These are phyloP conservation scores for Cyclopterus lumpus DNA, from an alignment of 2,797 vertebrate species.

Conservation along the genomic window DNA sequence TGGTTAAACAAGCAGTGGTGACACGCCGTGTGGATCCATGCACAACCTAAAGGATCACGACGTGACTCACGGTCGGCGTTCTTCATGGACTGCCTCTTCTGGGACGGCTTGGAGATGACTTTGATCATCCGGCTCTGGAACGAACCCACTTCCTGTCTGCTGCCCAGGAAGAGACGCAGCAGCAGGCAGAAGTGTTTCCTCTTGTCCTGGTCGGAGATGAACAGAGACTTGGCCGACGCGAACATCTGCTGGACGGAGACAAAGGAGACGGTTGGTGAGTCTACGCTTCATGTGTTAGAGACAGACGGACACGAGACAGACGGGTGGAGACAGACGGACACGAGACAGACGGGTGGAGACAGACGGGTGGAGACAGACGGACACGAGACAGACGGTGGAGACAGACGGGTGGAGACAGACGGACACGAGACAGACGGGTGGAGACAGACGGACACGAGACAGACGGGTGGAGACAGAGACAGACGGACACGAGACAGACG, in stretches of 20 bases:
- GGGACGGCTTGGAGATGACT: constrained; percentile 96
- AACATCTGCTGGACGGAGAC: constrained; percentile 84
- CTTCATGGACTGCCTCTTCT: constrained; percentile 98
- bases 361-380: no score
- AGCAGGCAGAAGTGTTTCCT: constrained; percentile 94
- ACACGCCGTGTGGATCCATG: no score
- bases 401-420: background rate
- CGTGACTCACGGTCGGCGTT: constrained; percentile 89
- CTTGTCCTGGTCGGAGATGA: constrained; percentile 95
- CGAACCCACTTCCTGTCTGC: constrained; percentile 90
- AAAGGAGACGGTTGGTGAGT: background rate
- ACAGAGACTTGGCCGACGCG: constrained; percentile 92
- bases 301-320: constrained; percentile 4
- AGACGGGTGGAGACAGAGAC: no score
- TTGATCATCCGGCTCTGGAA: constrained; percentile 96
- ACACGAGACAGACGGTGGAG: no score
- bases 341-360: background rate
- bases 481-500: no score
- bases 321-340: background rate
- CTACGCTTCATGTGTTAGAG: no score
- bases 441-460: no score
- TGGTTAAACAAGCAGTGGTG: no score
- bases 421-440: no score
- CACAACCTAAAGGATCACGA: no score
- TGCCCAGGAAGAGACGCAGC: constrained; percentile 88